Evolutionary conservation across 30 jellyfish, hydroid and myxozoan species (phyloP).

Genomic region (Nemopilema nomurai): DNA sequence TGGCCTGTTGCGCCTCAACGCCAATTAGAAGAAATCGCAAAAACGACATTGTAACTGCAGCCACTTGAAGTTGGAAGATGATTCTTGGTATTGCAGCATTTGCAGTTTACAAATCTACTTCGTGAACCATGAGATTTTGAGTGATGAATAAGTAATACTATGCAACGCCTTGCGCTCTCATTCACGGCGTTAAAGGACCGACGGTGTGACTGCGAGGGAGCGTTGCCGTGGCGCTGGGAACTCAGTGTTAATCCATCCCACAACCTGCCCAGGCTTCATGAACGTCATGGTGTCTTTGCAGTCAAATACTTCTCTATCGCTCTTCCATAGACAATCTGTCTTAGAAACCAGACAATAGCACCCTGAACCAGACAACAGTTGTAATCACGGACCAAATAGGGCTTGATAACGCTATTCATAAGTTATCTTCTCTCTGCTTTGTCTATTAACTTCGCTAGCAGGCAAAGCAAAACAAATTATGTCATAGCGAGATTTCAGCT

Average conservation of each 20-base stretch:
- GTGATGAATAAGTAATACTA: background rate
- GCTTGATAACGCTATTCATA: too few species aligned
- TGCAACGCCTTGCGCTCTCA: background rate
- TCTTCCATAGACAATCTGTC: background rate
- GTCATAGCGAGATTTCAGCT: too few species aligned
- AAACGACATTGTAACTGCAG: background rate
- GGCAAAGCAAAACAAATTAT: too few species aligned
- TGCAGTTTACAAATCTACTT: background rate
- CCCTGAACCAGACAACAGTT: background rate
- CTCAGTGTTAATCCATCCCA: constrained; percentile 5
- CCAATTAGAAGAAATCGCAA: background rate
- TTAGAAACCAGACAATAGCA: background rate
- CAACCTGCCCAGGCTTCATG: background rate
- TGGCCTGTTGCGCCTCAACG: background rate
- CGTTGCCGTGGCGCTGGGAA: constrained; percentile 12
- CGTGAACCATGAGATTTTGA: background rate
- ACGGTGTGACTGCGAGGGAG: background rate
- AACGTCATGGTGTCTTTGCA: background rate
- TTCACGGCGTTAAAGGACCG: background rate
- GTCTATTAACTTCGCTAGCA: too few species aligned
- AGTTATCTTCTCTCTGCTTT: too few species aligned
- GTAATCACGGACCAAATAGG: background rate
- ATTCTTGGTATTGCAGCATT: background rate
- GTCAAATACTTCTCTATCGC: background rate
- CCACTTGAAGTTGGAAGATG: background rate